Evolutionary conservation across 2,113 vertebrate genomes (phyloP), one percentile per base, ranked within the genome.

Genomic region (Callopanchax toddi): DNA sequence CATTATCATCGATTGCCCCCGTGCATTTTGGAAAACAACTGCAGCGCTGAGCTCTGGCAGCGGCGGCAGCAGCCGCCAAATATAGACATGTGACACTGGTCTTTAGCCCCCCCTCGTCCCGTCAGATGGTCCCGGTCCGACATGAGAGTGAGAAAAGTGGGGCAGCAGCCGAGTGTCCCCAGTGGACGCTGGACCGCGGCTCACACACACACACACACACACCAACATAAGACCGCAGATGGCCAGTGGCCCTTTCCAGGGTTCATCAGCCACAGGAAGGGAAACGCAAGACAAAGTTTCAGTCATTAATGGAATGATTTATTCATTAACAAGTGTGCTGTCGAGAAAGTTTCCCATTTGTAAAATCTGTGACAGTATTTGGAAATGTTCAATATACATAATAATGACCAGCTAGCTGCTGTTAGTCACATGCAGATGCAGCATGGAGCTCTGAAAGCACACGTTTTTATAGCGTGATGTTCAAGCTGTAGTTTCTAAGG

Each of bases 11-110:
- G 64, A 81, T 88, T 87, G 88, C 90, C 89, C 86, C 50, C 60
- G 77, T 67, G 81, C 84, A 72, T 90, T 89, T 90, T 92, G 90
- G 91, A 90, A 84, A 89, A 87, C 87, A 83, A 89, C 85, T 86
- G 80, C 82, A 81, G 79, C 21, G 57, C 69, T 46, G 77, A 72
- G 83, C 76, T 67, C 85, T 87, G 89, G 90, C 90, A 89, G 85
- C 63, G 74, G 66, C 77, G 32, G 37, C 42, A 42, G 53, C 53
- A 49, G 42, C 56, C 23, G 79, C 92, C 91, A 91, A 85, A 92
- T 86, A 85, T 88, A 92, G 88, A 91, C 84, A 85, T 89, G 89
- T 90, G 87, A 90, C 86, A 84, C 80, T 86, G 89, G 91, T 92
- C 86, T 80, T 88, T 82, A 86, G 86, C 87, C 87, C 54, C n/a